Evolutionary conservation across 2,888 invertebrate species (phyloP).

Genomic region (Meiosimyza platycephala): DNA sequence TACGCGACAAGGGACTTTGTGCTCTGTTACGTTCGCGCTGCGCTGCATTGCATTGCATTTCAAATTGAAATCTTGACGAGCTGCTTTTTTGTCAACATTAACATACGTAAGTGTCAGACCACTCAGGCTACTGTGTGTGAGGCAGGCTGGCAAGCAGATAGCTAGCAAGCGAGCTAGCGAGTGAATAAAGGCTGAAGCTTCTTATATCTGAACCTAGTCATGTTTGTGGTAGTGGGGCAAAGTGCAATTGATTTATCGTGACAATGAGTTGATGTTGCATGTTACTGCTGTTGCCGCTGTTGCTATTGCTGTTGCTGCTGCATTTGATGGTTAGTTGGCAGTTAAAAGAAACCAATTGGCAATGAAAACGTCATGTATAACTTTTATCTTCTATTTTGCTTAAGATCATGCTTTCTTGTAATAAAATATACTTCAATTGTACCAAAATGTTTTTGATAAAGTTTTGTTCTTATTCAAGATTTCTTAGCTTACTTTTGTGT

Average conservation of each 20-base stretch:
- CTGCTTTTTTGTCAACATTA: constrained; percentile 58
- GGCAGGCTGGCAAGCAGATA: neutral
- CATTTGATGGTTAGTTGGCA: neutral
- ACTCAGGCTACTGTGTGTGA: constrained; percentile 55
- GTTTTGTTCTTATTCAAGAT: no score
- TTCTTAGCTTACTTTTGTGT: no score
- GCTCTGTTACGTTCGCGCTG: constrained; percentile 22
- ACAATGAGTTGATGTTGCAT: constrained; percentile 49
- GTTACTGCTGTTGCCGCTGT: no score
- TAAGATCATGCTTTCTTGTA: no score
- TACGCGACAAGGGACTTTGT: neutral
- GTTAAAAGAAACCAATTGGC: neutral
- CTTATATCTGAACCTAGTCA: no score
- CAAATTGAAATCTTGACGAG: constrained; percentile 44
- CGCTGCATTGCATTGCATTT: constrained; percentile 39
- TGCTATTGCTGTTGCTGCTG: neutral
- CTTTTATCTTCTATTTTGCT: no score
- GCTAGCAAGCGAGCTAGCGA: neutral
- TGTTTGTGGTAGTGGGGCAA: constrained; percentile 43
- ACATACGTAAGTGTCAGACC: constrained; percentile 62
- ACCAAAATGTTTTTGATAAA: no score
- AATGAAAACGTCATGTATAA: no score
- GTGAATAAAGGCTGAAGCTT: neutral
- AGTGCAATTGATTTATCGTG: constrained; percentile 62
- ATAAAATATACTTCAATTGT: no score